Evolutionary conservation across 2,888 invertebrate species (phyloP).

Genomic region (Agrotis segetum): DNA sequence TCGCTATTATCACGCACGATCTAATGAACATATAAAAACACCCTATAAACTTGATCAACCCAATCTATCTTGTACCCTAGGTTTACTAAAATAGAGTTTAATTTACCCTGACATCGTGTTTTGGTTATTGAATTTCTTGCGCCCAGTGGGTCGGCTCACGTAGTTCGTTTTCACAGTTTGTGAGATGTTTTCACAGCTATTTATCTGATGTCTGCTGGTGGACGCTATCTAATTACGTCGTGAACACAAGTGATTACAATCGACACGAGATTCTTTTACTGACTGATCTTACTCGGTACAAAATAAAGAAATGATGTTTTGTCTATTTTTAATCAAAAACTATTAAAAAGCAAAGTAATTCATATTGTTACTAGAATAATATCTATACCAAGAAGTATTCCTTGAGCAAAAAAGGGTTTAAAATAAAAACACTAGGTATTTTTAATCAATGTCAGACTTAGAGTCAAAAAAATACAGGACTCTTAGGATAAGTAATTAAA

Average conservation of each 20-base stretch:
- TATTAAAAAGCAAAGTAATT: neutral
- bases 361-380: too few species aligned
- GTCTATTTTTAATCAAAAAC: neutral
- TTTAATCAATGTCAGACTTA: neutral
- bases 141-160: constrained; percentile 32
- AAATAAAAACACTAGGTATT: neutral
- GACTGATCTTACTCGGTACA: neutral
- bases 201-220: constrained; percentile 35
- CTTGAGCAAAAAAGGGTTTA: neutral
- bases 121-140: constrained; percentile 51
- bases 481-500: neutral
- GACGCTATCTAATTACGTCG: constrained; percentile 39
- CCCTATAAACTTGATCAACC: constrained; percentile 29
- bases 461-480: neutral
- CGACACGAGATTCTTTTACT: neutral
- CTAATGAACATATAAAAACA: constrained; percentile 49
- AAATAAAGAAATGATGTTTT: neutral
- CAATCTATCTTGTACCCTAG: constrained; percentile 18
- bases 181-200: constrained; percentile 45
- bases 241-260: constrained; percentile 39
- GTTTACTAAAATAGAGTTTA: neutral
- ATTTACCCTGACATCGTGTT: constrained; percentile 19
- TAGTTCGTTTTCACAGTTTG: constrained; percentile 53
- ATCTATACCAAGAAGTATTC: neutral
- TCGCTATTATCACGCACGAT: constrained; percentile 69